Base-by-base conservation (phyloP, 2,113 vertebrate species). In the Monarcha castaneiventris region DNA sequence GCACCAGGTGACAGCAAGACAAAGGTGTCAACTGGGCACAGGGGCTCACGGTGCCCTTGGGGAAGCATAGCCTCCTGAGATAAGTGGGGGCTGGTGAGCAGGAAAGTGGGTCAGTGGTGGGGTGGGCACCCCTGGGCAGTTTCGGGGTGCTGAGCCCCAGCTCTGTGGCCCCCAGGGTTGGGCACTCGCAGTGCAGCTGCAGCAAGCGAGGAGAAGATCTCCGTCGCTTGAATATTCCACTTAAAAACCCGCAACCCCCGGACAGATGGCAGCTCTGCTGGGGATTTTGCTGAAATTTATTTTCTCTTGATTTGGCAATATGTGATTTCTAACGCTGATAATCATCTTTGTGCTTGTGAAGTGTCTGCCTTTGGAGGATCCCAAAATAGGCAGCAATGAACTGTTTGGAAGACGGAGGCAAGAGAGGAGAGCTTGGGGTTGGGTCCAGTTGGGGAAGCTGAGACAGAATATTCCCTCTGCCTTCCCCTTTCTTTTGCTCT, bases 231-330 rank as follows among this genome's bases (percentile, higher is more conserved):
- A 75, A 79, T 44, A 51, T 75, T 89, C 23, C 55, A 30, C 80
- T 91, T 62, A 39, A 69, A 43, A 67, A 39, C 56, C 51, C 14
- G 1, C 93, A 94, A 95, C 92, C 90, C 95, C 92, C 16, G 10
- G 92, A 29, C 95, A 94, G 93, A 94, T 94, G 96, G 93, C 23
- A 37, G 77, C 91, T 94, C 89, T 82, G 94, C 86, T 81, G 89
- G 92, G 80, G 84, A 66, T 94, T 90, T 76, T 94, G 87, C 94
- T 93, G 95, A 68, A 73, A 87, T 85, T 27, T 80, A 35, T 94
- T 91, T 85, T 88, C 91, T 84, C 91, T 89, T 59, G 66, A 46
- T 90, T 94, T 92, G 91, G 89, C 91, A 83, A 82, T n/a, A 54
- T 75, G 88, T 44, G 80, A 43, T 94, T 95, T 87, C 77, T 82